Conservation (phyloP, 2,888 invertebrate genomes). For the Malthinus seriepunctatus region DNA sequence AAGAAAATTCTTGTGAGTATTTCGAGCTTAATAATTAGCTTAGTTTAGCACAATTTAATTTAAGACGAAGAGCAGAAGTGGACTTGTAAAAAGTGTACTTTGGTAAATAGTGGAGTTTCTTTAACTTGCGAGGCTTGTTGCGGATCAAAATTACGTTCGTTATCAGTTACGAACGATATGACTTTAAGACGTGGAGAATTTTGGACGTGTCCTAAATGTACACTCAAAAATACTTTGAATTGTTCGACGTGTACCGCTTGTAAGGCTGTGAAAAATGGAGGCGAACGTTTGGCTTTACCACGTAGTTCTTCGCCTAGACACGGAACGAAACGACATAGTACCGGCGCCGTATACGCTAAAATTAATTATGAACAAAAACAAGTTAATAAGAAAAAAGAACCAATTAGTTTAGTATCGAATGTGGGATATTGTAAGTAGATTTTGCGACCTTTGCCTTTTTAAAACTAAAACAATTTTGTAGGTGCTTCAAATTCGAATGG, state of each 20-base stretch:
- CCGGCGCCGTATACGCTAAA: slow-evolving; percentile 39
- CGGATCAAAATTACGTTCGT: slow-evolving; percentile 76
- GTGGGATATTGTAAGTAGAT: slow-evolving; percentile 22
- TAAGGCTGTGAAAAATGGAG: slow-evolving; percentile 62
- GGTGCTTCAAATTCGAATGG: slow-evolving; percentile 16
- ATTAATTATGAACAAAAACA: slow-evolving; percentile 41
- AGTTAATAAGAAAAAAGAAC: slow-evolving; percentile 33
- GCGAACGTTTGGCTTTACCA: slow-evolving; percentile 48
- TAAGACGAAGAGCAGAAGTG: slow-evolving; percentile 63
- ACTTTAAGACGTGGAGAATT: slow-evolving; percentile 73
- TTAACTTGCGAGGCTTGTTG: slow-evolving; percentile 85
- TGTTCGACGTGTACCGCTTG: slow-evolving; percentile 74
- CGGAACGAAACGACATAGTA: slow-evolving; percentile 41
- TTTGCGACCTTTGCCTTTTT: no score
- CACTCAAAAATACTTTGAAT: slow-evolving; percentile 76
- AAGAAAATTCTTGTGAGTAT: slow-evolving; percentile 61
- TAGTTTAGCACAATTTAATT: background rate
- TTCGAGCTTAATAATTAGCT: no score
- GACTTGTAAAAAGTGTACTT: slow-evolving; percentile 87
- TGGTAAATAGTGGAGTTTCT: slow-evolving; percentile 74
- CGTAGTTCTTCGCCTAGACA: slow-evolving; percentile 62
- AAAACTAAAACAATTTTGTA: background rate
- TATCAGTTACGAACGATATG: slow-evolving; percentile 66
- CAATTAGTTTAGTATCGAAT: slow-evolving; percentile 20
- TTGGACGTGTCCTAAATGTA: slow-evolving; percentile 82